Evolutionary conservation across 2,113 vertebrate genomes (phyloP), one percentile per base, ranked within the genome.

Genomic region (Neolamprologus falcicula): DNA sequence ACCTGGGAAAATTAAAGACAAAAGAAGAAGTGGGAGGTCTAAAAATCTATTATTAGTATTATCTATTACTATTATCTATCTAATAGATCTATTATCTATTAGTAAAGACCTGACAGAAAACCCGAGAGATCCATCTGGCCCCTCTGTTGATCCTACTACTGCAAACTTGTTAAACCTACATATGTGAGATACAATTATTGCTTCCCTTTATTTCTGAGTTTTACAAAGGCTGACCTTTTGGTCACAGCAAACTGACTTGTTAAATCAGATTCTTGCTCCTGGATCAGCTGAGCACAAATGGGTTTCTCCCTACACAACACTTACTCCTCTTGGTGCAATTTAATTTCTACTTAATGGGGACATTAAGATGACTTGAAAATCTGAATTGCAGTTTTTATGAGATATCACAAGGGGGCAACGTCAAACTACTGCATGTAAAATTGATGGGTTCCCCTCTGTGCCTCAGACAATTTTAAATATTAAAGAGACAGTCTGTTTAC

Each of bases 361-460:
- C 45, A 33, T 80, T 86, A 54, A 86, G 86, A 82, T 40, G 31
- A 24, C 19, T 28, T 79, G 12, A 88, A 83, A 88, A 6, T 52
- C 5, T 57, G 21, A 84, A 87, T 19, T 96, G 95, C 89, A 95
- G 86, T 96, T 93, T 92, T 92, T 83, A 80, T 31, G 50, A 66
- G 61, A 73, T 19, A 83, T 93, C 96, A 96, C 93, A 91, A 94
- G 96, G 91, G 95, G 95, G 96, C 92, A 93, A 93, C 42, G 80
- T 90, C 68, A 88, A 93, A 89, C 93, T 88, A 80, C 47, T 89
- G 79, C 83, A 82, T 86, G 24, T 84, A 45, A 84, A 87, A 90
- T 80, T 59, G 55, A 85, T 71, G 9, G 24, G 50, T 80, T 88
- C 50, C 26, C 76, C 54, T 12, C 42, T 3, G 50, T 4, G 55